Evolutionary conservation across 2,797 vertebrate genomes (phyloP).

Genomic region (Synaphobranchus kaupii): DNA sequence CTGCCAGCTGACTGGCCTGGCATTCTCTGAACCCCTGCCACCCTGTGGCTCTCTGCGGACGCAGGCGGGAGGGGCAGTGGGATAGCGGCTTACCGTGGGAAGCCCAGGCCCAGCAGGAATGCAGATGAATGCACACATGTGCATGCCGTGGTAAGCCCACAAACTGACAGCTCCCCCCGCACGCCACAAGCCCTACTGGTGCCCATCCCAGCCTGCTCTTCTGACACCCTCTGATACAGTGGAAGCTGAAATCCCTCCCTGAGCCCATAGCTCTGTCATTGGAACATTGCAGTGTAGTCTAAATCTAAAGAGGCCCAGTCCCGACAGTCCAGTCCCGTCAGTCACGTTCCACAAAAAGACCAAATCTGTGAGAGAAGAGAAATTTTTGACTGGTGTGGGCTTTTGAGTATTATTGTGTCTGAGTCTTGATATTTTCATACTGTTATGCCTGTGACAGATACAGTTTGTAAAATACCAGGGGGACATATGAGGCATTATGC

Average conservation of each 20-base stretch:
- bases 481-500: not conserved
- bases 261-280: slow-evolving; percentile 11
- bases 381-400: not conserved
- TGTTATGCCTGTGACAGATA: not conserved
- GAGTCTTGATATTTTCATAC: not conserved
- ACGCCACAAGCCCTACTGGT: slow-evolving; percentile 37
- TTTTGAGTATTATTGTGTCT: not conserved
- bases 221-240: not conserved
- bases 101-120: slow-evolving; percentile 45
- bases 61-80: slow-evolving; percentile 1
- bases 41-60: not conserved
- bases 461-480: not conserved
- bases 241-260: not conserved
- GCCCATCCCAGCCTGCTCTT: not conserved
- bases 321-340: not conserved
- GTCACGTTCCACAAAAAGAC: not conserved
- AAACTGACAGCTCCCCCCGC: slow-evolving; percentile 34
- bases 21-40: not conserved
- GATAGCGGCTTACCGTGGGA: slow-evolving; percentile 44
- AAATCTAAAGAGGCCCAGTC: not conserved
- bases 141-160: slow-evolving; percentile 36
- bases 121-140: slow-evolving; percentile 38
- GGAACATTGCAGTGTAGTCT: not conserved
- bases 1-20: not conserved
- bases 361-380: not conserved